Percentiles rank a stretch among this genome's conserved stretches.
phyloP scores from a whole-genome alignment of 2,888 invertebrate genomes.

The Rhyacophila evoluta region DNA sequence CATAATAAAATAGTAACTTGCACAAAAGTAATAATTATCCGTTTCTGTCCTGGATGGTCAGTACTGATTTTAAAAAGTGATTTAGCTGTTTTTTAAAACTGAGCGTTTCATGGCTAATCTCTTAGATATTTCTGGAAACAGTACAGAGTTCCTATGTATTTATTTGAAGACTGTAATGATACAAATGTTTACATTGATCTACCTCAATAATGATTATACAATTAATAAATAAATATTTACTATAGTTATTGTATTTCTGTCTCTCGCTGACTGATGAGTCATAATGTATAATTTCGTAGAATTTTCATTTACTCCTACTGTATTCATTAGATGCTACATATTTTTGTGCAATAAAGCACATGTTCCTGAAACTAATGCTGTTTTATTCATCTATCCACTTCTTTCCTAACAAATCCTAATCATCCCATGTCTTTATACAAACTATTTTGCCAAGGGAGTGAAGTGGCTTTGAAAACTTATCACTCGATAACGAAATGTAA shows the following conservation, averaged over 20 bases:
- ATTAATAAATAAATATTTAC: constrained; percentile 35
- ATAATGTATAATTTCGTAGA: constrained; percentile 47
- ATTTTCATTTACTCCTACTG: constrained; percentile 37
- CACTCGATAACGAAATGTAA: too few relatives aligned
- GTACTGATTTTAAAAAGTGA: too few relatives aligned
- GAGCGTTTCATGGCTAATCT: background rate
- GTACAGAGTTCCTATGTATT: constrained; percentile 53
- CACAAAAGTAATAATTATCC: too few relatives aligned
- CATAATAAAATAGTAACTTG: too few relatives aligned
- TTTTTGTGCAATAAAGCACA: constrained; percentile 56
- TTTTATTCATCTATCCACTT: constrained; percentile 30
- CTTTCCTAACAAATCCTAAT: background rate
- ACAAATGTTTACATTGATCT: constrained; percentile 26
- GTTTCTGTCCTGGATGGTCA: too few relatives aligned
- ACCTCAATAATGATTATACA: constrained; percentile 38
- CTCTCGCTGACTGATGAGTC: background rate
- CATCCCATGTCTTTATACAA: too few relatives aligned
- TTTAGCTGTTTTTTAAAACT: too few relatives aligned
- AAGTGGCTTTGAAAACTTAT: too few relatives aligned
- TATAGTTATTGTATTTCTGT: constrained; percentile 37
- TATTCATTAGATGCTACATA: constrained; percentile 50
- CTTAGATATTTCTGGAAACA: constrained; percentile 26
- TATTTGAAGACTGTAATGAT: constrained; percentile 28
- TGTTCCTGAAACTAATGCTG: constrained; percentile 47
- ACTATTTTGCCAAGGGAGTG: too few relatives aligned